Conservation (phyloP, 1,140 invertebrate species). For the Brachionus manjavacas region DNA sequence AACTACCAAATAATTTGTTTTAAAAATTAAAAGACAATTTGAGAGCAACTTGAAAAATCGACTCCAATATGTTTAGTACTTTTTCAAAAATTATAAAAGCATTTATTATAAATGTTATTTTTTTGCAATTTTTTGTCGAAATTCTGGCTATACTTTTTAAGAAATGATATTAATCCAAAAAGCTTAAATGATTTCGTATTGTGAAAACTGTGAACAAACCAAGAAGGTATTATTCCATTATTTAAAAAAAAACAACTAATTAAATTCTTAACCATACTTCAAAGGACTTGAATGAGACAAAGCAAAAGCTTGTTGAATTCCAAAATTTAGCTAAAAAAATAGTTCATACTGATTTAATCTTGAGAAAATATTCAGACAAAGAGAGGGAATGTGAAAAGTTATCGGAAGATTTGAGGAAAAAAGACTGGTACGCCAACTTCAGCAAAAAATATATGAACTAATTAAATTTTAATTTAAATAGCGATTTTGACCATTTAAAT, state of each 20-base stretch:
- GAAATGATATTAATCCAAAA: not conserved
- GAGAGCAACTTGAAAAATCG: not conserved
- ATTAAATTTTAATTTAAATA: not conserved
- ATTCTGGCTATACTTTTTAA: not conserved
- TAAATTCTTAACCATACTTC: not conserved
- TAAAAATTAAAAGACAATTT: not conserved
- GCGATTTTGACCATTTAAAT: slow-evolving; percentile 7
- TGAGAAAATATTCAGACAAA: slow-evolving; percentile 37
- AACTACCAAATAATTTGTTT: not conserved
- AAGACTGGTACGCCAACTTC: not conserved
- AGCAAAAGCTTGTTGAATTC: slow-evolving; percentile 22
- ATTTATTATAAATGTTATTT: not conserved
- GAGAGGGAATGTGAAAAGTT: slow-evolving; percentile 23
- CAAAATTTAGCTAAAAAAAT: slow-evolving; percentile 36
- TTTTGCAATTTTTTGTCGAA: not conserved
- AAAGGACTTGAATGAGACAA: slow-evolving; percentile 34
- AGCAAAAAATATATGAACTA: not conserved
- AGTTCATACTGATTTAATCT: slow-evolving; percentile 22
- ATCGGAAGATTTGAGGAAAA: not conserved
- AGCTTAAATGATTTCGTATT: slow-evolving; percentile 24
- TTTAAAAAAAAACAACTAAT: not conserved
- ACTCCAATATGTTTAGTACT: not conserved
- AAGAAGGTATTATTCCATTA: not conserved
- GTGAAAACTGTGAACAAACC: slow-evolving; percentile 36
- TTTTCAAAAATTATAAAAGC: not conserved